Evolutionary conservation across 1,140 invertebrate genomes (phyloP).

Genomic region (Caenorhabditis tropicalis): DNA sequence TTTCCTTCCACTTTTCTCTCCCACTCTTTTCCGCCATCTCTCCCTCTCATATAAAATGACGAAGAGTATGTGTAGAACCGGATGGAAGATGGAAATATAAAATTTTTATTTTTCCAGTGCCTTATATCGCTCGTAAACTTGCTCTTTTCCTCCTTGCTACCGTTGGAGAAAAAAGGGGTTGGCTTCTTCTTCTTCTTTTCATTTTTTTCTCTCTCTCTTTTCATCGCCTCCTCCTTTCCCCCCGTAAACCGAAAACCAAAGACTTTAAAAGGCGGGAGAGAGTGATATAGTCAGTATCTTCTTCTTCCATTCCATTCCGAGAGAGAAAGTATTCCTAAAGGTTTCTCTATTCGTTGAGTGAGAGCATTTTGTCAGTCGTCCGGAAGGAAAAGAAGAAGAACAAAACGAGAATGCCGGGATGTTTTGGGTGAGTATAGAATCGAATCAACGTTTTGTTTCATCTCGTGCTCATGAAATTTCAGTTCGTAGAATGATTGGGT

Average conservation of each 20-base stretch:
- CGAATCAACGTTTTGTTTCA: neutral
- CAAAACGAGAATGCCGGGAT: neutral
- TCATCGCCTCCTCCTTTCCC: no score
- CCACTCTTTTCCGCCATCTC: neutral
- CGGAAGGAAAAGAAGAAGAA: no score
- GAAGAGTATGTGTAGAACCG: neutral
- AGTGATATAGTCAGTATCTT: constrained; percentile 1
- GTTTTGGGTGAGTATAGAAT: neutral
- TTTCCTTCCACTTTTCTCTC: neutral
- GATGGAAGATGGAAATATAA: constrained; percentile 35
- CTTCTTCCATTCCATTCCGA: no score
- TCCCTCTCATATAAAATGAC: constrained; percentile 3
- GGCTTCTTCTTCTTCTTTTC: neutral
- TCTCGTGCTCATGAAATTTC: no score
- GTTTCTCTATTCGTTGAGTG: no score
- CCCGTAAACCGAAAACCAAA: neutral
- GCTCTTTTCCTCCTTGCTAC: neutral
- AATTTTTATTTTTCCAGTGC: constrained; percentile 11
- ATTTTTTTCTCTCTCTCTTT: no score
- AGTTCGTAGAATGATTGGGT: no score
- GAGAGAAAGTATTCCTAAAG: neutral
- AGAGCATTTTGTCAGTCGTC: no score
- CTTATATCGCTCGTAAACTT: constrained; percentile 38
- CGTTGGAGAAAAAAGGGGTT: neutral
- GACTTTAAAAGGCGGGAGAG: neutral